Evolutionary conservation across 1,140 invertebrate species (phyloP).

Genomic region (Muscidifurax raptorellus): DNA sequence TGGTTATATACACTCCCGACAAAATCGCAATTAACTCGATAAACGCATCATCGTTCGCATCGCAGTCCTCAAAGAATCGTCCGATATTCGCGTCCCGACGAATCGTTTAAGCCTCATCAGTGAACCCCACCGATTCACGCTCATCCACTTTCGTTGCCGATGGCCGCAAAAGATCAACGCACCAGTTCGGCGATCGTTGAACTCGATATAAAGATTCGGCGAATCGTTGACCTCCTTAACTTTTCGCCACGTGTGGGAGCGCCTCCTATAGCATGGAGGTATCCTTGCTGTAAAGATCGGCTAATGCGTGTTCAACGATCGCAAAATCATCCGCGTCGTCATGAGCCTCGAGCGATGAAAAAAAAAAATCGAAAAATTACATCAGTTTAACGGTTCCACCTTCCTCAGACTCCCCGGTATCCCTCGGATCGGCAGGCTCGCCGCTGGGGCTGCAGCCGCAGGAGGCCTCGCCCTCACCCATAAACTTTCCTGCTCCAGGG

Average conservation of each 20-base stretch:
- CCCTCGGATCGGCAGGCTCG: constrained; percentile 74
- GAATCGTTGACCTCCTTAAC: not conserved
- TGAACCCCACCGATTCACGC: not conserved
- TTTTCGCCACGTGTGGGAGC: no score
- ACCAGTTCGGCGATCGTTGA: constrained; percentile 35
- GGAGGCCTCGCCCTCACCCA: constrained; percentile 72
- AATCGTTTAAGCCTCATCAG: constrained; percentile 4
- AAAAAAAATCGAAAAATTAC: not conserved
- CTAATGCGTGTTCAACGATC: not conserved
- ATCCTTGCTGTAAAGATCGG: not conserved
- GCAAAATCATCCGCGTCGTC: not conserved
- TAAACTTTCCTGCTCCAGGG: constrained; percentile 79
- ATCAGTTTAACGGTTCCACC: not conserved
- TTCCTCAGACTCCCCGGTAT: constrained; percentile 74
- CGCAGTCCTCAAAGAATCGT: no score
- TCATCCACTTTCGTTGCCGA: not conserved
- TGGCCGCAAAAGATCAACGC: not conserved
- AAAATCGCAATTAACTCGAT: no score
- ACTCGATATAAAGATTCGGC: constrained; percentile 3
- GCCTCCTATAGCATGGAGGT: no score
- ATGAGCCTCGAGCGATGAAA: not conserved
- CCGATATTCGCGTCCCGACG: no score
- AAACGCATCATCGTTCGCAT: no score
- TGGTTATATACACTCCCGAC: no score
- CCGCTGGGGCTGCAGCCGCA: constrained; percentile 71